These are phyloP conservation scores for Halcyon smyrnensis DNA, from an alignment of 2,797 vertebrate genomes.

Conservation along the genomic window DNA sequence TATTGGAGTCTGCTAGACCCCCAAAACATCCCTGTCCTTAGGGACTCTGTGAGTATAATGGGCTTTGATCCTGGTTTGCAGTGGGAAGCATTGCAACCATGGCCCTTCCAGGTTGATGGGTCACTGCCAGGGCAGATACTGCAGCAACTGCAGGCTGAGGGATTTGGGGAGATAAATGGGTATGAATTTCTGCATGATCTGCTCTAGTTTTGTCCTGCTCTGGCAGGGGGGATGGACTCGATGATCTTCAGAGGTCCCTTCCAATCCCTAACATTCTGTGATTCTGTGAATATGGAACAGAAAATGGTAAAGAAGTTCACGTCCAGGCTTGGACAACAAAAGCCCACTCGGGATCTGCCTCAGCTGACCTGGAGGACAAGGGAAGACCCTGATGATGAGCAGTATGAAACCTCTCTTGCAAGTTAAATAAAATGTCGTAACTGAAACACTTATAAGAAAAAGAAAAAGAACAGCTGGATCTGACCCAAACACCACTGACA, in stretches of 20 bases:
- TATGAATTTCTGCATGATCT: neutral
- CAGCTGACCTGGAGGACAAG: neutral
- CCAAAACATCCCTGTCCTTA: neutral
- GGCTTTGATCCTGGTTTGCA: neutral
- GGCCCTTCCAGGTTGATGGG: neutral
- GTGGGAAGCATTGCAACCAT: neutral
- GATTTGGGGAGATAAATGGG: neutral
- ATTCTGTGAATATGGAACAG: neutral
- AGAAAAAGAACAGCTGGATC: neutral
- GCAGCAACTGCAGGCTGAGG: neutral
- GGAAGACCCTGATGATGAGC: neutral
- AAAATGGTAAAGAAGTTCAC: neutral
- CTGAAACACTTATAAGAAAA: neutral
- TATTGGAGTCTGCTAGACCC: neutral
- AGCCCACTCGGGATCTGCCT: neutral
- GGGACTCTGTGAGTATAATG: neutral
- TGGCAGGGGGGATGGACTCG: no score
- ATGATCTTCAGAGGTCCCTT: no score
- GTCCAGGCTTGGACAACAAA: neutral
- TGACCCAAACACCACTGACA: slow-evolving; percentile 12
- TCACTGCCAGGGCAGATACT: neutral
- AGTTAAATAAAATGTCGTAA: slow-evolving; percentile 7
- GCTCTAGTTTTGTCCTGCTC: no score
- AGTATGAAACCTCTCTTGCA: neutral
- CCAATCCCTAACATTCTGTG: no score